These are phyloP conservation scores for Porites lobata DNA, from an alignment of 92 coral and sea anemone species.

Conservation along the genomic window DNA sequence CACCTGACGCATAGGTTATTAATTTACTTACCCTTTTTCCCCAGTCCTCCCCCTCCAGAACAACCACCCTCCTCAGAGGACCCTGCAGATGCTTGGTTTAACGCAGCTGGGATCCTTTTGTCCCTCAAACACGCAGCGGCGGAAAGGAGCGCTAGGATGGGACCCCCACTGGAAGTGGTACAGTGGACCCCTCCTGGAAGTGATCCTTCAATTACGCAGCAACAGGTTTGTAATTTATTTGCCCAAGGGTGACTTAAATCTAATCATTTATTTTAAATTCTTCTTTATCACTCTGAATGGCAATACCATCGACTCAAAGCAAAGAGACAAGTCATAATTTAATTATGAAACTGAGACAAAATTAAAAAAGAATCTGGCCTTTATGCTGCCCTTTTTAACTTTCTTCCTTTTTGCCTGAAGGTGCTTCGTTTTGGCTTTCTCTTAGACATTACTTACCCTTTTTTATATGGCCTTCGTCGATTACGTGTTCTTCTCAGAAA, in stretches of 20 bases:
- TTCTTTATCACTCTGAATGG: neutral
- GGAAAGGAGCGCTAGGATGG: constrained; percentile 54
- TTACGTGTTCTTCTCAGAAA: no score
- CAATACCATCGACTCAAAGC: neutral
- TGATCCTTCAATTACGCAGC: constrained; percentile 8
- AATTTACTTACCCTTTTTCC: neutral
- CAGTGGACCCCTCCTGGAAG: constrained; percentile 27
- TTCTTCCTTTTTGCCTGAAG: no score
- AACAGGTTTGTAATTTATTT: constrained; percentile 2
- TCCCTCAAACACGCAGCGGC: constrained; percentile 59
- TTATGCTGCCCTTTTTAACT: no score
- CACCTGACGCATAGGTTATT: neutral
- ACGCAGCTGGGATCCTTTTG: constrained; percentile 59
- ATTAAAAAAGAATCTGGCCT: no score
- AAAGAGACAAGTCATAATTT: no score
- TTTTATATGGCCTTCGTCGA: no score
- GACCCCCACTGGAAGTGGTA: constrained; percentile 2
- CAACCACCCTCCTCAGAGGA: constrained; percentile 28
- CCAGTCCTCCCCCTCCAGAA: constrained; percentile 5
- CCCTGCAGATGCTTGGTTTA: constrained; percentile 59
- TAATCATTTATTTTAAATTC: neutral
- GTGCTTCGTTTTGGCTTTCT: no score
- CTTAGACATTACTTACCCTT: no score
- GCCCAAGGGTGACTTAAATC: neutral
- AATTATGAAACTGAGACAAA: no score